Base-by-base conservation (phyloP, 2,113 vertebrate species). In the Gasterosteus nipponicus region DNA sequence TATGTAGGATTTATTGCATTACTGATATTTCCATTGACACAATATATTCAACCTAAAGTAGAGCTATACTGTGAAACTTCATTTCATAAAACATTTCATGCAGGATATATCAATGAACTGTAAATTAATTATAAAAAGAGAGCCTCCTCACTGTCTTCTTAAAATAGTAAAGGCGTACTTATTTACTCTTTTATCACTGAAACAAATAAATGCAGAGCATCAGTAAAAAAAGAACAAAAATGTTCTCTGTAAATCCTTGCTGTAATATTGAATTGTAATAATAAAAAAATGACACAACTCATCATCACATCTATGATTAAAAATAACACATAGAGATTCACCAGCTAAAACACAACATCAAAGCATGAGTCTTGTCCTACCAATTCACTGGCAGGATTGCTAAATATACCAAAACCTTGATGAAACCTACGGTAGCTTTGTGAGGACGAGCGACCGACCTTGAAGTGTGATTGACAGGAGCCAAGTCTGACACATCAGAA, bases 401-500 rank as follows among this genome's bases (percentile, higher is more conserved):
- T 16, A 11, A 14, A 19, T 53, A 22, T 33, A 54, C 65, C 22
- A 18, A 33, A 68, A 35, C 39, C 80, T 75, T 66, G 66, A 69
- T 58, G 67, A 63, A 58, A 83, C 58, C 61, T 33, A 62, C 75
- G 54, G 75, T 80, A 86, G 73, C 83, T 86, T 83, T 80, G 78
- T 84, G 63, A 61, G 74, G 73, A 82, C 73, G 68, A 77, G 54
- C 49, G 39, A 73, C 56, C 44, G 73, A 22, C 62, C 49, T 62
- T 51, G 86, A 89, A 91, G 89, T 60, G 77, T 88, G 87, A 91
- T 4, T 88, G 90, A 89, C 87, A 89, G 87, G 78, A 77, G 81
- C 82, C 81, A 77, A 49, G 75, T 73, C 75, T 77, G 82, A 86
- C 77, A 85, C 80, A 82, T 82, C 77, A 85, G 53, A 70, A 74